phyloP scores from a whole-genome alignment of 1,140 invertebrate genomes.

The Bombyx mandarina region DNA sequence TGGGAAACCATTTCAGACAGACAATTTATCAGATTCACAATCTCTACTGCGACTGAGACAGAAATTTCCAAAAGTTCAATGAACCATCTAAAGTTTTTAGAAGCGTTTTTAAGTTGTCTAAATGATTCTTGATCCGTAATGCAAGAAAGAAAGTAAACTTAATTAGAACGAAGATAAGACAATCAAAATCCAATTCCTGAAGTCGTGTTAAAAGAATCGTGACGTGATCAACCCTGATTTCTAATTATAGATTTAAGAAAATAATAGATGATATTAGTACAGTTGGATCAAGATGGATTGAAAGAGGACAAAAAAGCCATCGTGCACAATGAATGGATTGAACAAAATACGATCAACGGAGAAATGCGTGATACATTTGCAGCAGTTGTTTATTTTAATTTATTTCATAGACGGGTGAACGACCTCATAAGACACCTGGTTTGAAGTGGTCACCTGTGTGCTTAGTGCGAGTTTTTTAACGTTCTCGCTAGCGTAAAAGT shows the following conservation, averaged over 20 bases:
- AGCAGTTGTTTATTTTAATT: neutral
- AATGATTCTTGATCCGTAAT: too few relatives aligned
- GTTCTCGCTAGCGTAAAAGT: too few relatives aligned
- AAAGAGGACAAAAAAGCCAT: slow-evolving; percentile 13
- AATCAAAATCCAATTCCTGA: neutral
- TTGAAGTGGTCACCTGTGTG: too few relatives aligned
- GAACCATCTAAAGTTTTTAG: too few relatives aligned
- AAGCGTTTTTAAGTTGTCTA: too few relatives aligned
- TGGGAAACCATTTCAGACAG: too few relatives aligned
- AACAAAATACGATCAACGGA: slow-evolving; percentile 16
- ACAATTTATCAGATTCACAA: too few relatives aligned
- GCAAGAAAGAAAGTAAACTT: neutral
- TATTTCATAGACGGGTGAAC: too few relatives aligned
- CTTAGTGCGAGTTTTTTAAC: too few relatives aligned
- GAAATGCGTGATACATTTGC: slow-evolving; percentile 11
- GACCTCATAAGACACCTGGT: too few relatives aligned
- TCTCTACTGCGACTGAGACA: too few relatives aligned
- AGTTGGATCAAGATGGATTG: slow-evolving; percentile 18
- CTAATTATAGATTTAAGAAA: slow-evolving; percentile 30
- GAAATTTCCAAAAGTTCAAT: too few relatives aligned
- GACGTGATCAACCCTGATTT: slow-evolving; percentile 27
- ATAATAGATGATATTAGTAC: slow-evolving; percentile 23
- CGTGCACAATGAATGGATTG: slow-evolving; percentile 13
- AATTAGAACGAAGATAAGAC: neutral
- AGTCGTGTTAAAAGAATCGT: slow-evolving; percentile 27